These are phyloP conservation scores for Drosophila diplacantha DNA, from an alignment of 2,888 invertebrate species.

Conservation along the genomic window DNA sequence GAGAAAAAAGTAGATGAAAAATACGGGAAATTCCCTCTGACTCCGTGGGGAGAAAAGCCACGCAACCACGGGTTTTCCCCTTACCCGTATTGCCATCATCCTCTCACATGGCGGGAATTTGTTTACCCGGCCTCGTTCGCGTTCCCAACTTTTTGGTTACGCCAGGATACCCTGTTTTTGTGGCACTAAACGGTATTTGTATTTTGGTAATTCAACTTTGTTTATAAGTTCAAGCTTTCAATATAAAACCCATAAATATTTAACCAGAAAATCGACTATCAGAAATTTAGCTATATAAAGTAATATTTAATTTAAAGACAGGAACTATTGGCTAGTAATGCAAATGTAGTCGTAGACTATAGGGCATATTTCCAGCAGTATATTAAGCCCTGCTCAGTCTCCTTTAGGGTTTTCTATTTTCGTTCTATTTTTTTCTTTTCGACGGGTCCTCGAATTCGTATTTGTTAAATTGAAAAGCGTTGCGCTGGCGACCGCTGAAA, in stretches of 20 bases:
- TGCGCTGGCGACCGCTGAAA: conserved; percentile 45
- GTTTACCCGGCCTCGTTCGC: conserved; percentile 29
- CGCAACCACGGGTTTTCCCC: conserved; percentile 30
- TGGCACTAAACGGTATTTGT: background rate
- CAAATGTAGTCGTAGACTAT: no score
- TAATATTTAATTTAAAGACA: no score
- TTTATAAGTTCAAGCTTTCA: background rate
- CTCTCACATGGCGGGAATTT: conserved; percentile 50
- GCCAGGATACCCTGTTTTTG: conserved; percentile 1
- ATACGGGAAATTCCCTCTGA: conserved; percentile 39
- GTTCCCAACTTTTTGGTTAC: background rate
- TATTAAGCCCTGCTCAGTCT: background rate
- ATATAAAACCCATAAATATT: no score
- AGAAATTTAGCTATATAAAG: background rate
- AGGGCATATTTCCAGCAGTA: conserved; percentile 8
- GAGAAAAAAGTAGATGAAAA: conserved; percentile 18
- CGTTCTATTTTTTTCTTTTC: conserved; percentile 9
- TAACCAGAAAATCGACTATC: background rate
- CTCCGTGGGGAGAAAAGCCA: conserved; percentile 45
- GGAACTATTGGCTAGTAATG: background rate
- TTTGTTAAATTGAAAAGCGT: conserved; percentile 64
- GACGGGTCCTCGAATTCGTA: conserved; percentile 44
- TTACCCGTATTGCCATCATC: conserved; percentile 22
- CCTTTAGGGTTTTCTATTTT: conserved; percentile 11
- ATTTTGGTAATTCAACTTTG: background rate